Conservation (phyloP, 2,797 vertebrate species). For the Anguilla megastoma region DNA sequence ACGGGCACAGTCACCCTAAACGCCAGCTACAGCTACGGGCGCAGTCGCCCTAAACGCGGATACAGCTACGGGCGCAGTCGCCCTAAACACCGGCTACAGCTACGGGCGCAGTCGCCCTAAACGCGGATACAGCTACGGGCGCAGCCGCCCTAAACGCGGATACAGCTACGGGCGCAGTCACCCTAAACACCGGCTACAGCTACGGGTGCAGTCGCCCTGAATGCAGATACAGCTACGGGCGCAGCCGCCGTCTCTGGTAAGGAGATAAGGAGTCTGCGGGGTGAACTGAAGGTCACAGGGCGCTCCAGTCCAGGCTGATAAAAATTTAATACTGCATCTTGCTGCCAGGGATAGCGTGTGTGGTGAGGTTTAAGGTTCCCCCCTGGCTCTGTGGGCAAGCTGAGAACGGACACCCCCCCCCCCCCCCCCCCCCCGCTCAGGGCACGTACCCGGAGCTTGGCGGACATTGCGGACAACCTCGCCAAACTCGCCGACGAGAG, state of each 20-base stretch:
- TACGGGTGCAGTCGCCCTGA: background rate
- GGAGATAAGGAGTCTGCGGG: background rate
- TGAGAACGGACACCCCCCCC: background rate
- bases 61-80: no score
- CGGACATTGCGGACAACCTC: background rate
- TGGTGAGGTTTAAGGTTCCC: background rate
- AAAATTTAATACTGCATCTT: conserved; percentile 29
- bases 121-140: background rate
- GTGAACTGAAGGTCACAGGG: conserved; percentile 30
- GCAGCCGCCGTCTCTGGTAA: no score
- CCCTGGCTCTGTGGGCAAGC: background rate
- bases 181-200: no score
- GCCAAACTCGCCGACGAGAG: no score
- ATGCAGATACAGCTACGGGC: background rate
- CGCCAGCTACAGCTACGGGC: no score
- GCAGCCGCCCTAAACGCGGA: background rate
- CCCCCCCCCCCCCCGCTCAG: background rate
- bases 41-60: no score
- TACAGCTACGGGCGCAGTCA: background rate
- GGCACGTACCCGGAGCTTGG: background rate
- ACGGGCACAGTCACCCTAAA: no score
- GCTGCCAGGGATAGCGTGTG: background rate
- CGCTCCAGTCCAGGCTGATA: background rate
- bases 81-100: no score
- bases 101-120: no score